A percentile compares a stretch with the other conserved stretches of the same genome.
Evolutionary conservation across 2,113 vertebrate genomes (phyloP).

Genomic region (Pelecanoides urinatrix): DNA sequence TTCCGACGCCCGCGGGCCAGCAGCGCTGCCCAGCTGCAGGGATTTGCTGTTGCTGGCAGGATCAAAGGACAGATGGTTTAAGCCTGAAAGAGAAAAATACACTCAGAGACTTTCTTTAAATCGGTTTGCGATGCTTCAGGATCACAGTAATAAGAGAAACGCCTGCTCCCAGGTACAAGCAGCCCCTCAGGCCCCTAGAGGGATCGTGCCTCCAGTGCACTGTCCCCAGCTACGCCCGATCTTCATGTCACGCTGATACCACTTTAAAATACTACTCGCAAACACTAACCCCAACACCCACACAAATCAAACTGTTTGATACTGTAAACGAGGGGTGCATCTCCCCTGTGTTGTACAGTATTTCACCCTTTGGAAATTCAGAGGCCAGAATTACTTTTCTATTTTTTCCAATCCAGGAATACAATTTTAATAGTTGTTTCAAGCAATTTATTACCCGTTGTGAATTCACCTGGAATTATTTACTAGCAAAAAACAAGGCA

Average conservation of each 20-base stretch:
- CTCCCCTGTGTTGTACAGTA: not conserved
- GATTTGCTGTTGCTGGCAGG: conserved; percentile 80
- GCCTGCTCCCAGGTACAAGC: not conserved
- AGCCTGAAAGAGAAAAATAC: conserved; percentile 73
- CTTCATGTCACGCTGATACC: not conserved
- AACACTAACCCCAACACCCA: not conserved
- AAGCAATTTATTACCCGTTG: not conserved
- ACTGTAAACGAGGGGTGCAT: not conserved
- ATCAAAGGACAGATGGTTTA: conserved; percentile 87
- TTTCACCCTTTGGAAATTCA: not conserved
- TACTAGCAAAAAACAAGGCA: not conserved
- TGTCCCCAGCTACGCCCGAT: not conserved
- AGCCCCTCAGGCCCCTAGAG: not conserved
- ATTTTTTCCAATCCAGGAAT: not conserved
- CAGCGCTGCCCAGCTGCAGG: conserved; percentile 77
- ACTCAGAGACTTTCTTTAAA: not conserved
- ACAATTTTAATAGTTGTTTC: not conserved
- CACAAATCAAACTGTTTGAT: not conserved
- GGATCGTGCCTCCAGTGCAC: not conserved
- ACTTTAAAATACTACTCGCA: not conserved
- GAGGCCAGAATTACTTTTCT: not conserved
- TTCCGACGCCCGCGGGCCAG: conserved; percentile 71
- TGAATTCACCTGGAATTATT: not conserved
- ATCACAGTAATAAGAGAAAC: not conserved
- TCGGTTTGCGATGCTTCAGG: not conserved